Conservation (phyloP, 2,113 vertebrate genomes). For the Spheniscus mendiculus region DNA sequence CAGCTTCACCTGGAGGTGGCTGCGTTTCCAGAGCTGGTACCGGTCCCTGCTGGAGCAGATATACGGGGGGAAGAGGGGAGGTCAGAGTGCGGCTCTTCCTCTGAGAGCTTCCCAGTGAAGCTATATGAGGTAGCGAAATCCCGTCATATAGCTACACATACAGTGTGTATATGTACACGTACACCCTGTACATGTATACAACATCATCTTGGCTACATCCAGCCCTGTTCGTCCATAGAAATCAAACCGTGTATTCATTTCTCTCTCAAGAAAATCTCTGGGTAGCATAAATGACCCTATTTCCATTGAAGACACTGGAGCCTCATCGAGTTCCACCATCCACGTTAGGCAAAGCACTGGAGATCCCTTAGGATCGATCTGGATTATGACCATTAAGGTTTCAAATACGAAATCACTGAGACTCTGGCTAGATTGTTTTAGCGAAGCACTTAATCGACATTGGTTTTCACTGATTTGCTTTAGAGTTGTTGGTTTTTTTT, state of each 20-base stretch:
- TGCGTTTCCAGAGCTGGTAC: background rate
- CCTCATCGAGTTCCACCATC: background rate
- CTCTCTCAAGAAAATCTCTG: background rate
- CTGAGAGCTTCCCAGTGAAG: background rate
- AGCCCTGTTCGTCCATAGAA: background rate
- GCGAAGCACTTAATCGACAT: background rate
- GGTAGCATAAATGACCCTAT: background rate
- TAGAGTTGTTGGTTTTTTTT: background rate
- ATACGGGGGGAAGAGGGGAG: background rate
- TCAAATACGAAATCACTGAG: background rate
- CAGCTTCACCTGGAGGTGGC: background rate
- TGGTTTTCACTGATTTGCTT: background rate
- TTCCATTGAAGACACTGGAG: background rate
- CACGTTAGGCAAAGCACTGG: background rate
- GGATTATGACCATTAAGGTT: background rate
- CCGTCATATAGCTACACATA: no score
- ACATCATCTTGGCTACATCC: background rate
- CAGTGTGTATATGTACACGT: background rate
- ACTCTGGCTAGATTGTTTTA: background rate
- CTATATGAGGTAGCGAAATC: background rate
- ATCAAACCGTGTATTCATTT: background rate
- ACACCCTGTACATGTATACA: background rate
- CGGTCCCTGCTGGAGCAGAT: background rate
- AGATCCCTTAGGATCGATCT: background rate
- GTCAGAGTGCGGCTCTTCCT: background rate